Evolutionary conservation across 1,140 invertebrate genomes (phyloP), one percentile per base, ranked within the genome.

Genomic region (Batillaria attramentaria): DNA sequence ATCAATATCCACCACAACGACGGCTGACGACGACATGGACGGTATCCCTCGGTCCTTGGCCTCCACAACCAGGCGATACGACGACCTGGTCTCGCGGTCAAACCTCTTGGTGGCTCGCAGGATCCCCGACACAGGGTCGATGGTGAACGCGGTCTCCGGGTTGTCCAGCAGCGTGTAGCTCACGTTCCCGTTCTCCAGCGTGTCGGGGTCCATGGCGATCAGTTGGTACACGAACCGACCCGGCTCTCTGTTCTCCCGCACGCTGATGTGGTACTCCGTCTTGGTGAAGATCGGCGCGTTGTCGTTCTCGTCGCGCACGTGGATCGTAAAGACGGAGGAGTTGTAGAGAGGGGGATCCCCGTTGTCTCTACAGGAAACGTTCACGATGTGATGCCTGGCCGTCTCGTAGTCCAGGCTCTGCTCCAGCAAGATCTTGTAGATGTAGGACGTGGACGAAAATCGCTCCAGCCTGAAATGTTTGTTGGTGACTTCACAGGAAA

Each of bases 311-410:
- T 90, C 89, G 35, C 74, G 73, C 8, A 99, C 96, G 18, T 95
- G 95, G 42, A 99, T 96, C 87, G 97, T 97, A 24, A 99, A 97
- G 62, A 93, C 95, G 92, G 98, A 95, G n/a, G 94, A 94, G 0
- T 96, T 97, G 43, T 75, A 86, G 57, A 97, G 89, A 0, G 97
- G 96, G 0, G 87, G 84, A 94, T 95, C 78, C 94, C 94, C 2
- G 94, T 93, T 54, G 94, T 94, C 8, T 94, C 94, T 65, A 62
- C 87, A 89, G 13, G 80, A 83, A 0, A 84, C 93, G 4, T 95
- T 95, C 28, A 84, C 80, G 35, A 78, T 24, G 3, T 84, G 73
- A 3, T 54, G 68, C 6, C 94, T 60, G 1, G 66, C 39, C 33
- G 69, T 81, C 46, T 81, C 85, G 43, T 79, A 81, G 43, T 82